Evolutionary conservation across 2,113 vertebrate genomes (phyloP), one percentile per base, ranked within the genome.

Genomic region (Thalassarche chlororhynchos): DNA sequence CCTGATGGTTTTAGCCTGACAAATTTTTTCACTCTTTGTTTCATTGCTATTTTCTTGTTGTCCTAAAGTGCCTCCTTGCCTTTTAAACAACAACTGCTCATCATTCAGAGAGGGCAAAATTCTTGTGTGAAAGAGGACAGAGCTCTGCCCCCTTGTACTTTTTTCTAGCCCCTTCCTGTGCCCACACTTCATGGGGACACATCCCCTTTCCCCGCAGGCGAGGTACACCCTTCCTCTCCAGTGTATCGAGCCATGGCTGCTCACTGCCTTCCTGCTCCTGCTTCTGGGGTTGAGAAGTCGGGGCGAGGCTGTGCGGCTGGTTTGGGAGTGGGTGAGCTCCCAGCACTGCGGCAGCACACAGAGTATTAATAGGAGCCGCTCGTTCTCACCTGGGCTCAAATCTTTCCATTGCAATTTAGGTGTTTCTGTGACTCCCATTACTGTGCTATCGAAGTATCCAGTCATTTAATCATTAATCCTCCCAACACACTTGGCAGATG

Each of bases 121-220:
- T 83, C 8, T 61, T 44, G 3, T 36, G n/a, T 28, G 31, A 49
- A 69, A 52, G 17, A 74, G 19, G 7, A 68, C 5, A 51, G 42
- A 87, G 15, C 42, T 82, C 81, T 57, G 36, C 6, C 10, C 14
- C 3, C 10, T 85, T 49, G n/a, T 47, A 36, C 21, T 34, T 85
- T 68, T 17, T 72, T 52, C 34, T 36, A 38, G 17, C 8, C 12
- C 17, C 9, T 57, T 16, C 10, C 16, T 20, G 2, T 24, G 52
- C 42, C 29, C 31, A 28, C 28, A 5, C 8, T 32, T 55, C 19
- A 16, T 46, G n/a, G 44, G 7, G 15, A 29, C 57, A 55, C 1
- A 2, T 79, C 25, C 29, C 36, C 8, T 55, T 38, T 40, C 12
- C 32, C 61, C 1, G 0, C 3, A 31, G 49, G 12, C 1, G 1